A percentile compares a stretch with the other conserved stretches of the same genome.
Conservation (phyloP, 1,140 invertebrate species). For the Platorchestia sp. region DNA sequence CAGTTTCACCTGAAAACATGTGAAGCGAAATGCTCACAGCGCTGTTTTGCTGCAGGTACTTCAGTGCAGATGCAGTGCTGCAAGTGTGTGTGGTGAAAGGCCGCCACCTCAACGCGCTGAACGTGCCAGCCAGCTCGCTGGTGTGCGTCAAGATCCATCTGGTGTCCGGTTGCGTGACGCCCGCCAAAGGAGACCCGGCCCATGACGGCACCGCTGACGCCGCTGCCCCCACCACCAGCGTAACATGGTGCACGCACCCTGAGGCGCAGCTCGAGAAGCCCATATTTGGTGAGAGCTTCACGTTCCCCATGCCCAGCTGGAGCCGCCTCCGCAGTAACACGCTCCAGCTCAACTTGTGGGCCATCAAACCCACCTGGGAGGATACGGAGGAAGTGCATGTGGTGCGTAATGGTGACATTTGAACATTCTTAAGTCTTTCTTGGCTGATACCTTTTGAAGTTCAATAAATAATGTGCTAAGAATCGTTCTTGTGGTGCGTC, state of each 20-base stretch:
- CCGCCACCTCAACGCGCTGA: constrained; percentile 29
- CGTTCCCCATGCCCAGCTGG: constrained; percentile 78
- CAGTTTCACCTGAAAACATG: too few relatives aligned
- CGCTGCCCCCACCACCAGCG: constrained; percentile 67
- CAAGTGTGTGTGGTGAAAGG: constrained; percentile 48
- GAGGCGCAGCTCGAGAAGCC: constrained; percentile 82
- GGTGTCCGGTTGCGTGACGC: constrained; percentile 50
- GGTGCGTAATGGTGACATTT: constrained; percentile 74
- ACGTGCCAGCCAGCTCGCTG: background rate
- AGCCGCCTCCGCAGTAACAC: constrained; percentile 87
- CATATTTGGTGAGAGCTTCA: constrained; percentile 85
- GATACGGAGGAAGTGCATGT: constrained; percentile 83
- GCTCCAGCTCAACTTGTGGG: constrained; percentile 89
- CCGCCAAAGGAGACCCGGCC: background rate
- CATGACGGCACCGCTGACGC: background rate
- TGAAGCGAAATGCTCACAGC: too few relatives aligned
- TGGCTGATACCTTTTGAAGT: background rate
- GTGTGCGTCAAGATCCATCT: constrained; percentile 43
- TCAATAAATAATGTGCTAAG: background rate
- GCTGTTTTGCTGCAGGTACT: constrained; percentile 55
- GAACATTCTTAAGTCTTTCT: background rate
- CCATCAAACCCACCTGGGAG: constrained; percentile 72
- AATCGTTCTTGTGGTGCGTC: too few relatives aligned
- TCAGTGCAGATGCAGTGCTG: constrained; percentile 59
- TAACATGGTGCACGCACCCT: constrained; percentile 81